phyloP scores from a whole-genome alignment of 2,888 invertebrate genomes.

The Drosophila macrospina region DNA sequence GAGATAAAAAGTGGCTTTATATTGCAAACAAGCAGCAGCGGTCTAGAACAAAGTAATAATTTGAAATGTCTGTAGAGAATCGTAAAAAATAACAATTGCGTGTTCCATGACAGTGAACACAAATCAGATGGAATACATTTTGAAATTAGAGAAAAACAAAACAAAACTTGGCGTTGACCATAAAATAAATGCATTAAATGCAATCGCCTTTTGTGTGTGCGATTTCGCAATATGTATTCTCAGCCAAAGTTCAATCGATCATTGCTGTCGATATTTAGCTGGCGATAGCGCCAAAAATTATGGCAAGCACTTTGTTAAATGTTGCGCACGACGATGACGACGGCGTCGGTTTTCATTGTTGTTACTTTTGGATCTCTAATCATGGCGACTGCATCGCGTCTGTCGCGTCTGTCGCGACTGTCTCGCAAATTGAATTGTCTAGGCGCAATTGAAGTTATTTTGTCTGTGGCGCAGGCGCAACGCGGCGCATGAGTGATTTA shows the following conservation, averaged over 20 bases:
- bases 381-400: slow-evolving; percentile 76
- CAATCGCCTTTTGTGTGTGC: slow-evolving; percentile 70
- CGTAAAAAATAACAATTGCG: slow-evolving; percentile 40
- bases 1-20: slow-evolving; percentile 3
- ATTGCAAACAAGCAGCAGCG: not conserved
- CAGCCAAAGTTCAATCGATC: slow-evolving; percentile 77
- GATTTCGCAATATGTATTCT: slow-evolving; percentile 50
- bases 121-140: slow-evolving; percentile 44
- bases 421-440: slow-evolving; percentile 77
- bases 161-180: slow-evolving; percentile 64
- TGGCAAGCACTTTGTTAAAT: slow-evolving; percentile 81
- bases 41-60: slow-evolving; percentile 25
- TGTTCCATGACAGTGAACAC: slow-evolving; percentile 51
- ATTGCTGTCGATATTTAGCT: slow-evolving; percentile 76
- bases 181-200: slow-evolving; percentile 72
- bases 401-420: slow-evolving; percentile 39
- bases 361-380: slow-evolving; percentile 50
- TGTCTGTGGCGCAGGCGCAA: slow-evolving; percentile 45
- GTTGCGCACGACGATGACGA: slow-evolving; percentile 61
- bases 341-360: slow-evolving; percentile 50
- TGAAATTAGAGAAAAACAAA: slow-evolving; percentile 25
- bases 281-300: slow-evolving; percentile 76
- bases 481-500: slow-evolving; percentile 78
- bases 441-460: slow-evolving; percentile 52
- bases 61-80: slow-evolving; percentile 1